Evolutionary conservation across 2,888 invertebrate genomes (phyloP), one percentile per base, ranked within the genome.

Genomic region (Herminia tarsipennalis): DNA sequence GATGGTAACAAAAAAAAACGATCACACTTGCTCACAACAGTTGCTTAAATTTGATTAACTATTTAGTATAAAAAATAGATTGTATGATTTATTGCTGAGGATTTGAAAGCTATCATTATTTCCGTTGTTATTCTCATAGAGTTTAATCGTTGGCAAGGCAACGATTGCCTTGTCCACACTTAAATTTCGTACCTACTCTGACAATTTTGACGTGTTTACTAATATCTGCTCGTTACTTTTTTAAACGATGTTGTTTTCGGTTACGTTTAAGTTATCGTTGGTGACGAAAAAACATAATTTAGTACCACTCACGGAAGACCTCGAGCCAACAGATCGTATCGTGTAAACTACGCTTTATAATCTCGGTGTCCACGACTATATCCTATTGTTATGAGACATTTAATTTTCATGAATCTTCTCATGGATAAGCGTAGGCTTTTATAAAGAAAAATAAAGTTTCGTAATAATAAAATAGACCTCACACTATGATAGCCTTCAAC

Each of bases 221-320:
- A 68, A n/a, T n/a, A n/a, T n/a, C 70, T 68, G 70, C 77, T 78
- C 67, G 64, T 60, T 67, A 68, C 49, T 12, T 2, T 60, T 64
- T 68, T 70, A 72, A 66, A 61, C 70, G 67, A 55, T 65, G 57
- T 77, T 76, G 76, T 80, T 64, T 78, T 81, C 71, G 78, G 76
- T 80, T 76, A 78, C 70, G 81, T 84, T 85, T 78, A 72, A 71
- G 62, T 81, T 78, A 65, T 56, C 56, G 76, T 84, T 86, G 76
- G 81, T 81, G 85, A 83, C 78, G 82, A 86, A 88, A 86, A 86
- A 85, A 81, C 68, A 73, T 80, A 79, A 63, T 66, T 63, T 86
- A 80, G 78, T 71, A 69, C 73, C 76, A 76, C 83, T 81, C 87
- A 86, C 87, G 84, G 81, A 81, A 81, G 74, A 70, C 67, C 49